phyloP scores from a whole-genome alignment of 2,797 vertebrate species.

The Melanotaenia maccullochi region DNA sequence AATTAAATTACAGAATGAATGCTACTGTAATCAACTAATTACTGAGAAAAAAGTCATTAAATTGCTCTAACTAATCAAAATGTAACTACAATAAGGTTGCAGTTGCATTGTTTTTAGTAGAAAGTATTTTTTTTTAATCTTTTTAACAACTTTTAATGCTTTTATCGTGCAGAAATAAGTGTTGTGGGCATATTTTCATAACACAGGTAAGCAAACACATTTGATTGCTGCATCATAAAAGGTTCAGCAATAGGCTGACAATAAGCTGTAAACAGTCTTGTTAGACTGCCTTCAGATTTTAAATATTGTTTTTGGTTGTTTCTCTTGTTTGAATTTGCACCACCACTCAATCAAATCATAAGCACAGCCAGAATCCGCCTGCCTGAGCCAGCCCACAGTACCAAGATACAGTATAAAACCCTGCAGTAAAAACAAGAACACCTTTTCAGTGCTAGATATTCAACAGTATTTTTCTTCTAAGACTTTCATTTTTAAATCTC shows the following conservation, averaged over 20 bases:
- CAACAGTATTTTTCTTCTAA: too few relatives aligned
- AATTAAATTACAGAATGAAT: slow-evolving; percentile 2
- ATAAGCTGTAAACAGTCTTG: neutral
- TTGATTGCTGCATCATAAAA: neutral
- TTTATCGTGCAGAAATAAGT: neutral
- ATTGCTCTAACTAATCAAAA: neutral
- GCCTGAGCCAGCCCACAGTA: neutral
- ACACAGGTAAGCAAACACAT: neutral
- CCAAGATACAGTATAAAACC: neutral
- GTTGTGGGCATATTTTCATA: neutral
- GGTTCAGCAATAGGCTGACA: neutral
- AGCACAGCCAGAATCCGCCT: neutral
- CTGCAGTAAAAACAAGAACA: too few relatives aligned
- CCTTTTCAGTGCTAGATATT: too few relatives aligned
- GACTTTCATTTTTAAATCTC: neutral
- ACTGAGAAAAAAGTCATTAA: neutral
- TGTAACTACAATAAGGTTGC: neutral
- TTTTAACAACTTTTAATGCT: neutral
- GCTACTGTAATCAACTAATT: neutral
- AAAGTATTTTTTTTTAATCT: neutral
- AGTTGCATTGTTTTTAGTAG: neutral
- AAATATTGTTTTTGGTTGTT: neutral
- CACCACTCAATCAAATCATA: neutral
- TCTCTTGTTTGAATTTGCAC: neutral
- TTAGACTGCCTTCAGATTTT: neutral